Evolutionary conservation across 2,888 invertebrate species (phyloP).

Genomic region (Troglohyphantes excavatus): DNA sequence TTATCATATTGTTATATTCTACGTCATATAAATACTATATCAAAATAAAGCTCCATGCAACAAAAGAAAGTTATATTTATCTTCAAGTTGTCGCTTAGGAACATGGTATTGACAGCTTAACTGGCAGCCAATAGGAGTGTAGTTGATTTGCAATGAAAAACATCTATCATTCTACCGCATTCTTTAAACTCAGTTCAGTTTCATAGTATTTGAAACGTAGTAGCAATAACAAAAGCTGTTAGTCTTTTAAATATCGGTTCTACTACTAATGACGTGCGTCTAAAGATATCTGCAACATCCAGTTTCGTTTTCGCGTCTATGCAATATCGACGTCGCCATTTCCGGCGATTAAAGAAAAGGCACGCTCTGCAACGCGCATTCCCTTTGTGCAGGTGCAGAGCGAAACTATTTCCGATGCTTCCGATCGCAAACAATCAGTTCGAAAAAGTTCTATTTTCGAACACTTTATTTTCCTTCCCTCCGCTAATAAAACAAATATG

Average conservation of each 20-base stretch:
- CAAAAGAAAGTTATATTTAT: no score
- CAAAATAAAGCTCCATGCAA: no score
- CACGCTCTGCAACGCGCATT: background rate
- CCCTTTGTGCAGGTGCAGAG: background rate
- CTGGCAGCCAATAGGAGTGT: no score
- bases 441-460: slow-evolving; percentile 21
- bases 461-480: slow-evolving; percentile 5
- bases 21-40: no score
- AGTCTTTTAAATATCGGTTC: background rate
- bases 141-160: background rate
- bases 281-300: background rate
- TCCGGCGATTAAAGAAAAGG: background rate
- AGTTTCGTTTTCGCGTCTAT: background rate
- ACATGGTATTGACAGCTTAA: no score
- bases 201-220: background rate
- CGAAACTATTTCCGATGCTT: background rate
- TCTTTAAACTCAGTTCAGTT: background rate
- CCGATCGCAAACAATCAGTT: slow-evolving; percentile 27
- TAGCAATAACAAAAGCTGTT: background rate
- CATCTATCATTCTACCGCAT: background rate
- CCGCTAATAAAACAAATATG: slow-evolving; percentile 30
- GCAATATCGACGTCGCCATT: background rate
- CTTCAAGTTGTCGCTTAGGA: no score
- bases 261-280: background rate
- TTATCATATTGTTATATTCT: no score